Evolutionary conservation across 2,113 vertebrate species (phyloP), one percentile per base, ranked within the genome.

Genomic region (Ammospiza caudacuta): DNA sequence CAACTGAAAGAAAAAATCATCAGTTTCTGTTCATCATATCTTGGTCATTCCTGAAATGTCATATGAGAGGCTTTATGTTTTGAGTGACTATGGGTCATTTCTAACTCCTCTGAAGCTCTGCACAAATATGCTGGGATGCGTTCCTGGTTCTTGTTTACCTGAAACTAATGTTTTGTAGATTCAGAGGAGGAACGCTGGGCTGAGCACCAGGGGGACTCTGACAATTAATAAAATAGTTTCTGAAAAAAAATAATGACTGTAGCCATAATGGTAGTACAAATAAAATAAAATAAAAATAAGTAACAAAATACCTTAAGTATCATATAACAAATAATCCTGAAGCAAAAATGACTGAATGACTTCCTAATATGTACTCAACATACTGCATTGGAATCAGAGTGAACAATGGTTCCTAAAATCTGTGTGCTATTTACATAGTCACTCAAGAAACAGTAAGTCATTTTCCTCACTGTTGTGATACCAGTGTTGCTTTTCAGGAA

Each of bases 1-100:
- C 82, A 94, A 61, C 52, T 9, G 41, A 91, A 96, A 95, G 67
- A 84, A 95, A 91, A 96, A 96, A 91, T 85, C 64, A 85, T 83
- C 83, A 55, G 46, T 33, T 31, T 67, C 15, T 41, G 6, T 68
- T 35, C 19, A 41, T 41, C 11, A 72, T 54, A 55, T 57, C 52
- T 92, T 85, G 87, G 86, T 94, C 81, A 90, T 58, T 79, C 64
- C 73, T 82, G 86, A 75, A 77, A 87, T 13, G 58, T 94, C 82
- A 27, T 47, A 33, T 37, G 77, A 89, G 96, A 85, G 18, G 41
- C 72, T 90, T 5, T 18, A 59, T 29, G n/a, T 96, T 96, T 94
- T 63, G 64, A 78, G 89, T 58, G 69, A 41, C 54, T 78, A 3
- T 47, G 61, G 27, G 25, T 47, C 2, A 6, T 88, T 91, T 92